phyloP scores from a whole-genome alignment of 2,888 invertebrate species.

The Drosophila mimica region DNA sequence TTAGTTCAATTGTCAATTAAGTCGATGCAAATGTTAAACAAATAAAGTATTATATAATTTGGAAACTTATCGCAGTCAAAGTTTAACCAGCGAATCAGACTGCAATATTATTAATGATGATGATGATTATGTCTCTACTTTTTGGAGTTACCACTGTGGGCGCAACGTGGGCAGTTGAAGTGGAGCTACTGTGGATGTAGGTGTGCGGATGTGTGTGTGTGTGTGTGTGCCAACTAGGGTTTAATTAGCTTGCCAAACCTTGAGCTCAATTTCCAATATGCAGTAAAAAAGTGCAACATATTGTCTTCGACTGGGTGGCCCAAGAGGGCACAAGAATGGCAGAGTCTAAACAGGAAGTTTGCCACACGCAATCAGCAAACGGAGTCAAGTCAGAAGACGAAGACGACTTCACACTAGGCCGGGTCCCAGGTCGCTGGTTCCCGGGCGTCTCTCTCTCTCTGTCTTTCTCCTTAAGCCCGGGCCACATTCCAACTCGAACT shows the following conservation, averaged over 20 bases:
- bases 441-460: slow-evolving; percentile 12
- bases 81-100: slow-evolving; percentile 23
- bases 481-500: slow-evolving; percentile 78
- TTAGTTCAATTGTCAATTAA: slow-evolving; percentile 66
- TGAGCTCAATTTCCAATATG: slow-evolving; percentile 64
- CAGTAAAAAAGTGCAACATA: slow-evolving; percentile 67
- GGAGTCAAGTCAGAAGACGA: slow-evolving; percentile 37
- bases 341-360: slow-evolving; percentile 70
- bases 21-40: slow-evolving; percentile 70
- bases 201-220: slow-evolving; percentile 4
- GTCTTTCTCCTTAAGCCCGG: slow-evolving; percentile 27
- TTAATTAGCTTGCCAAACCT: slow-evolving; percentile 73
- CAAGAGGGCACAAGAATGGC: slow-evolving; percentile 32
- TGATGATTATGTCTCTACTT: slow-evolving; percentile 33
- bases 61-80: slow-evolving; percentile 36
- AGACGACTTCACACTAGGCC: slow-evolving; percentile 59
- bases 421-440: slow-evolving; percentile 57
- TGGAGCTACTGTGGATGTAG: slow-evolving; percentile 62
- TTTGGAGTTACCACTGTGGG: slow-evolving; percentile 32
- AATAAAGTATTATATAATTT: slow-evolving; percentile 58
- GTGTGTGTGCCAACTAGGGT: slow-evolving; percentile 36
- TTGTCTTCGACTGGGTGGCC: slow-evolving; percentile 69
- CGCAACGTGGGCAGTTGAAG: slow-evolving; percentile 63
- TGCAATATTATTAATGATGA: slow-evolving; percentile 14
- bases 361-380: slow-evolving; percentile 75